Base-by-base conservation (phyloP, 2,797 vertebrate species). In the Enteromius fasciolatus region DNA sequence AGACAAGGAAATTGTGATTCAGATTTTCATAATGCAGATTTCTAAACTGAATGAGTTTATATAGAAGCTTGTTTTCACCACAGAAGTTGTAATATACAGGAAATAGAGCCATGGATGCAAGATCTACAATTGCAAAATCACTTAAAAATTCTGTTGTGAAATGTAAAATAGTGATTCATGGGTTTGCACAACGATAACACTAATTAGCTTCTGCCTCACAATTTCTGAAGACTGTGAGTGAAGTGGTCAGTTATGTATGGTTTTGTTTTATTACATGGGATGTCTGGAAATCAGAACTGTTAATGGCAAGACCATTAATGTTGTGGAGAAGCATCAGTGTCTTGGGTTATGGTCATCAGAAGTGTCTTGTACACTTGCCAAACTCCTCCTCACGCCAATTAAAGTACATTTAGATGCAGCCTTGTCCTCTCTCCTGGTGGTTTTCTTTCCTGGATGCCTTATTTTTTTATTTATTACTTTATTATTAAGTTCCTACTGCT, bases 321-420 rank as follows among this genome's bases (percentile, higher is more conserved):
- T 25, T 59, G 68, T 61, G 31, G 39, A 39, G 59, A 69, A 50
- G 25, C 52, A 36, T 41, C 54, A n/a, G 23, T 69, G n/a, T 36
- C 25, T 82, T 28, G 57, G n/a, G 5, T 39, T 68, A 64, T 50
- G 70, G 25, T 36, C 52, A 85, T 90, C 69, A 80, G 86, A 89
- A 87, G 90, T 2, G 7, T 9, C 23, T 63, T 80, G 59, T 78
- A 36, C 44, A 68, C 39, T 79, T 46, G 50, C 63, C 75, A 63
- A 39, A 75, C 25, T 23, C 50, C 78, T 50, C 57, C 59, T 31
- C 50, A 64, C 17, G 52, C 59, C 83, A 77, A 66, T 83, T 87
- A 59, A 41, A 75, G 48, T 46, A 81, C 66, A 83, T 28, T 77
- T 36, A 36, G n/a, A 74, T 44, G 25, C 52, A 75, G n/a, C 23